These are phyloP conservation scores for Meteorus colon DNA, from an alignment of 2,888 invertebrate species.

Conservation along the genomic window DNA sequence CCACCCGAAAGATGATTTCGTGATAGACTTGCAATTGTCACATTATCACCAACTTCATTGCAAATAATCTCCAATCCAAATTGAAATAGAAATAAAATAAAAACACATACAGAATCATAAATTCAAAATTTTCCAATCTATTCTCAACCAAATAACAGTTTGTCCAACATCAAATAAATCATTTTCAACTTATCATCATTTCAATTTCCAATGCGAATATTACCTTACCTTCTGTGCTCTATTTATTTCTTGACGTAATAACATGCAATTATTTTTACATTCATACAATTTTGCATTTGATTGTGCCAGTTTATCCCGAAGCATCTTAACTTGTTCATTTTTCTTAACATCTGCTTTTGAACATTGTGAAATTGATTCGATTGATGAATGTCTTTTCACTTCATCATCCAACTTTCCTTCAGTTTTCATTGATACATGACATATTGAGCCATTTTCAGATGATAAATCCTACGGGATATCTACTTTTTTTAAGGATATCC, in stretches of 20 bases:
- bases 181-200: no score
- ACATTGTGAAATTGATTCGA: constrained; percentile 75
- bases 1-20: constrained; percentile 74
- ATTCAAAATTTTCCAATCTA: not conserved
- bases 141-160: not conserved
- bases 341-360: constrained; percentile 67
- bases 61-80: constrained; percentile 75
- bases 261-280: constrained; percentile 80
- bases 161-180: no score
- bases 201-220: constrained; percentile 27
- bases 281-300: constrained; percentile 81
- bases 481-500: constrained; percentile 26
- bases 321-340: constrained; percentile 77
- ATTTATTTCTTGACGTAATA: constrained; percentile 82
- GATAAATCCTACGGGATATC: constrained; percentile 56
- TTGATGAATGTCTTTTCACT: constrained; percentile 75
- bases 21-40: constrained; percentile 78
- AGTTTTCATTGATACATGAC: constrained; percentile 56
- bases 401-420: constrained; percentile 68
- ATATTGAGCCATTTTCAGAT: constrained; percentile 61
- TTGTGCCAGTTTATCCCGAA: constrained; percentile 78
- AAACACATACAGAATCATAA: not conserved
- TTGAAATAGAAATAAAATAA: not conserved
- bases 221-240: constrained; percentile 79
- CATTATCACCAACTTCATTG: constrained; percentile 84